Evolutionary conservation across 2,888 invertebrate species (phyloP), one percentile per base, ranked within the genome.

Genomic region (Beris chalybata): DNA sequence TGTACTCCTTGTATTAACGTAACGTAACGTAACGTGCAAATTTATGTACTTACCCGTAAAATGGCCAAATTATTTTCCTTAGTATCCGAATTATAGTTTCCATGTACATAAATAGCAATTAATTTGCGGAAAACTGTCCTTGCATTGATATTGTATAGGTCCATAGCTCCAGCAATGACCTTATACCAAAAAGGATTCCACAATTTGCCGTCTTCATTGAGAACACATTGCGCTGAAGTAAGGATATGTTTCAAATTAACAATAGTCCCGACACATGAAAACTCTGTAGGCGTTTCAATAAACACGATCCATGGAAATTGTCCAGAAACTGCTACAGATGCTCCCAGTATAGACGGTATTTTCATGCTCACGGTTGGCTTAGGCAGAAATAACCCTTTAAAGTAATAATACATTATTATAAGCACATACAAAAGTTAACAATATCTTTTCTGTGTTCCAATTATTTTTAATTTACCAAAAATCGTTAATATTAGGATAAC

Each of bases 41-140:
- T 48, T 30, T 45, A 50, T 15, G 43, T 47, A 32, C 59, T 64
- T 66, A 68, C 70, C 32, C 70, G 30, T 3, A 71, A 5, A 4
- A 71, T 67, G 9, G 68, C 71, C 29, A 71, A 58, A 64, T 71
- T 68, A 54, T 71, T 70, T 30, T 70, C 63, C 12, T 58, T 58
- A 4, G 67, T 67, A 5, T 48, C 65, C 9, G 66, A 59, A 54
- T 68, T 68, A 43, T 31, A 70, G n/a, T 59, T 15, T 29, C 55
- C 61, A 61, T 71, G 66, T 9, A 66, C 64, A 66, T 63, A 70
- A 31, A 71, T 54, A n/a, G 66, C 67, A 6, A 32, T 13, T 12
- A 55, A 29, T 0, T 30, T 22, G 5, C 65, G 63, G 4, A 9
- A 9, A 4, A 56, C 45, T 30, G 53, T 38, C 9, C 57, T 11